Conservation (phyloP, 2,888 invertebrate species). For the Amphiduros pacificus region DNA sequence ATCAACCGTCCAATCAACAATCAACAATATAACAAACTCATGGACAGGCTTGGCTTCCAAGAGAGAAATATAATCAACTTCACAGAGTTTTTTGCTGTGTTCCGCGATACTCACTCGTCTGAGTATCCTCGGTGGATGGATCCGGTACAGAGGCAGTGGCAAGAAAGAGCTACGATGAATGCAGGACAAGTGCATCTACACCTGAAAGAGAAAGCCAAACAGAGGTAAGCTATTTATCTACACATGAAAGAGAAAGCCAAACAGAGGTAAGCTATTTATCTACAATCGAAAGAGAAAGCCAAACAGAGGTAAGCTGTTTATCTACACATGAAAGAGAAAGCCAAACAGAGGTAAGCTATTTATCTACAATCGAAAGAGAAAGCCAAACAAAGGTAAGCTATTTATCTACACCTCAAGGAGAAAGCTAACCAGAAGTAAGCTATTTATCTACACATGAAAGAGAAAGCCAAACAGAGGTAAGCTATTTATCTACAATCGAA, state of each 20-base stretch:
- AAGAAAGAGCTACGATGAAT: constrained; percentile 44
- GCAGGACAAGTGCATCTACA: constrained; percentile 52
- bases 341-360: no score
- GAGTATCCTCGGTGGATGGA: constrained; percentile 56
- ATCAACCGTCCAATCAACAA: constrained; percentile 41
- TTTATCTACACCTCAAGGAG: no score
- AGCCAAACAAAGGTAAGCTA: no score
- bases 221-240: constrained; percentile 38
- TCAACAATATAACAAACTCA: constrained; percentile 39
- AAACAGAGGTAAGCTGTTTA: no score
- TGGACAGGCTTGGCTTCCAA: constrained; percentile 35
- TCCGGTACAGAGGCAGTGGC: constrained; percentile 43
- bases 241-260: no score
- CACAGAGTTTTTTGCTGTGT: constrained; percentile 52
- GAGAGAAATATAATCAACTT: constrained; percentile 39
- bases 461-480: no score
- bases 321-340: no score
- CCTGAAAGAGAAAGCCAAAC: constrained; percentile 53
- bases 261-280: constrained; percentile 1
- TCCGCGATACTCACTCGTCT: constrained; percentile 36
- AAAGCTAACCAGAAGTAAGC: no score
- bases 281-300: no score
- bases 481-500: no score
- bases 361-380: no score
- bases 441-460: no score